These are phyloP conservation scores for Drosophila setosimentum DNA, from an alignment of 2,888 invertebrate species.

Conservation along the genomic window DNA sequence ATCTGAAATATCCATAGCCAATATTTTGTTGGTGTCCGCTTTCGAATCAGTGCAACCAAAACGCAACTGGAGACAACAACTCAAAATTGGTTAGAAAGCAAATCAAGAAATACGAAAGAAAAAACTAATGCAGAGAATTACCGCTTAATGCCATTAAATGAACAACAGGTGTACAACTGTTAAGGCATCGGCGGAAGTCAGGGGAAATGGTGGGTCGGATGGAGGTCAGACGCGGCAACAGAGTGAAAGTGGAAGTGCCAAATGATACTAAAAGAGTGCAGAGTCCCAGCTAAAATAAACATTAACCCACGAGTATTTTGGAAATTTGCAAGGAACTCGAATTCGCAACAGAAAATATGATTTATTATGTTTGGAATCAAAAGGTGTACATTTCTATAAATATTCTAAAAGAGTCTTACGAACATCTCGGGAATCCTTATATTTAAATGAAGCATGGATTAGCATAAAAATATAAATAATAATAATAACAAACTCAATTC, in stretches of 20 bases:
- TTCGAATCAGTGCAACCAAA: slow-evolving; percentile 36
- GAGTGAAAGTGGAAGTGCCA: slow-evolving; percentile 31
- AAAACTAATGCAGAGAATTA: slow-evolving; percentile 45
- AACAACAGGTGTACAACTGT: slow-evolving; percentile 47
- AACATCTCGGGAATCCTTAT: background rate
- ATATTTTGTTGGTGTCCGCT: slow-evolving; percentile 9
- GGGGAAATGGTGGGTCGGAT: background rate
- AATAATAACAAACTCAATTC: background rate
- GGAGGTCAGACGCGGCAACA: background rate
- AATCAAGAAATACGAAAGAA: slow-evolving; percentile 44
- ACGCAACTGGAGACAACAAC: slow-evolving; percentile 19
- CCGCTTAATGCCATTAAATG: slow-evolving; percentile 50
- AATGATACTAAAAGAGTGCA: background rate
- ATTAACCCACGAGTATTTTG: background rate
- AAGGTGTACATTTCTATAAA: background rate
- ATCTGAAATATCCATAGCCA: slow-evolving; percentile 21
- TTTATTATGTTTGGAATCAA: background rate
- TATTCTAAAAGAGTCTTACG: background rate
- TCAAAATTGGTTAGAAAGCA: slow-evolving; percentile 56
- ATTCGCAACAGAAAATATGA: background rate
- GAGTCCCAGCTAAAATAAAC: background rate
- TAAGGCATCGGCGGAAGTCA: background rate
- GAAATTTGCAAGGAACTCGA: background rate
- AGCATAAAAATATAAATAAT: background rate
- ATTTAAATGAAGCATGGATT: background rate